Conservation (phyloP, 1,140 invertebrate species). For the Aphelinus certus region DNA sequence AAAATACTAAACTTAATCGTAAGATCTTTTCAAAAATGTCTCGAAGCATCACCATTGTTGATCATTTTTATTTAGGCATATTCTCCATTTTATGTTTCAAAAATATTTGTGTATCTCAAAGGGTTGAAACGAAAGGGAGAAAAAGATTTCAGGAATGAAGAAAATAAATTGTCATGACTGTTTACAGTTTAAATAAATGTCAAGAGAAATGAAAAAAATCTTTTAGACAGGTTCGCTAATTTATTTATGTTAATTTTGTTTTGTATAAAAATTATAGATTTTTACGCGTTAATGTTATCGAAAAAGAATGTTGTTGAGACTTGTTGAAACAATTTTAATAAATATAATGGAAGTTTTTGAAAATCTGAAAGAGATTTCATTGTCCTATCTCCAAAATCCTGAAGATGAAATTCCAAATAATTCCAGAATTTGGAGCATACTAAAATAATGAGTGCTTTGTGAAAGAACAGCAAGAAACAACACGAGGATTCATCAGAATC, state of each 20-base stretch:
- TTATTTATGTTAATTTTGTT: conserved; percentile 28
- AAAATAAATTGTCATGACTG: neutral
- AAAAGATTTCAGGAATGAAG: neutral
- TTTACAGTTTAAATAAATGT: neutral
- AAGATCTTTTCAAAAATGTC: neutral
- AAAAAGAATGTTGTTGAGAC: conserved; percentile 31
- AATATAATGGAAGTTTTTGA: conserved; percentile 29
- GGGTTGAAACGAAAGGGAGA: neutral
- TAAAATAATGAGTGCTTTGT: too few species aligned
- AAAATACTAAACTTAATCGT: neutral
- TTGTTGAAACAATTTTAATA: conserved; percentile 39
- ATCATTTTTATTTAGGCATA: too few species aligned
- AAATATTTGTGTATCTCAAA: neutral
- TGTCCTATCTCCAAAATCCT: too few species aligned
- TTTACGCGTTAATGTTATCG: conserved; percentile 29
- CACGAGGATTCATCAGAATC: too few species aligned
- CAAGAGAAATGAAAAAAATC: neutral
- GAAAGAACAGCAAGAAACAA: too few species aligned
- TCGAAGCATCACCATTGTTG: too few species aligned
- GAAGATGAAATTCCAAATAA: too few species aligned
- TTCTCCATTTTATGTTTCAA: neutral
- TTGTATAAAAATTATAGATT: conserved; percentile 35
- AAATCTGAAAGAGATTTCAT: neutral
- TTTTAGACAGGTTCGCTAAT: neutral
- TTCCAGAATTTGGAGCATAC: too few species aligned